Evolutionary conservation across 2,888 invertebrate genomes (phyloP).

Genomic region (Serripes groenlandicus): DNA sequence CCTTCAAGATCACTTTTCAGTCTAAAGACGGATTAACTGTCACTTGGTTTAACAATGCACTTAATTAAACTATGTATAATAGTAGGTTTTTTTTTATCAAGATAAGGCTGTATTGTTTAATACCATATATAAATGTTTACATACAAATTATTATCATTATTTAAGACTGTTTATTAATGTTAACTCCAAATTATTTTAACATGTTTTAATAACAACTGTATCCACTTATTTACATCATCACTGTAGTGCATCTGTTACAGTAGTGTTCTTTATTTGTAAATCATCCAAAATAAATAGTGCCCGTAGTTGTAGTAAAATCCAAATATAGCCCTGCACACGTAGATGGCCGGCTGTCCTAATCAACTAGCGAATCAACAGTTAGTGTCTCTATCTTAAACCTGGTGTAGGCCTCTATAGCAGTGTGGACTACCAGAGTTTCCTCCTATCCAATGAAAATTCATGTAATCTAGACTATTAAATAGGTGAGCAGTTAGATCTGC

Average conservation of each 20-base stretch:
- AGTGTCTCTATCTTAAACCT: background rate
- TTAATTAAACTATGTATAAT: too few species aligned
- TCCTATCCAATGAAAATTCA: background rate
- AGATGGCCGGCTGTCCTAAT: background rate
- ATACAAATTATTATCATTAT: too few species aligned
- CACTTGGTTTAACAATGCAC: background rate
- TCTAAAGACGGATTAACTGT: background rate
- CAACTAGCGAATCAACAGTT: constrained; percentile 20
- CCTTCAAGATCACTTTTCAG: background rate
- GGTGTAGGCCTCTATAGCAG: background rate
- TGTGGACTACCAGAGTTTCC: background rate
- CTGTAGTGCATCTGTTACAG: background rate
- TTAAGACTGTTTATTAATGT: too few species aligned
- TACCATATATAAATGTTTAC: too few species aligned
- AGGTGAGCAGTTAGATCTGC: too few species aligned
- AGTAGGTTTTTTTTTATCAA: too few species aligned
- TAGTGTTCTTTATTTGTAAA: background rate
- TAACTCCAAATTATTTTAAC: too few species aligned
- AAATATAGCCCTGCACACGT: constrained; percentile 13
- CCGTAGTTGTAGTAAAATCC: constrained; percentile 19
- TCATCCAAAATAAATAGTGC: background rate
- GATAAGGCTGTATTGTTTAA: too few species aligned
- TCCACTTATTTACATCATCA: too few species aligned
- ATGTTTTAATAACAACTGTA: too few species aligned
- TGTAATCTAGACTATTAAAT: background rate